Conservation (phyloP, 2,888 invertebrate species). For the Aleiodes testaceus region DNA sequence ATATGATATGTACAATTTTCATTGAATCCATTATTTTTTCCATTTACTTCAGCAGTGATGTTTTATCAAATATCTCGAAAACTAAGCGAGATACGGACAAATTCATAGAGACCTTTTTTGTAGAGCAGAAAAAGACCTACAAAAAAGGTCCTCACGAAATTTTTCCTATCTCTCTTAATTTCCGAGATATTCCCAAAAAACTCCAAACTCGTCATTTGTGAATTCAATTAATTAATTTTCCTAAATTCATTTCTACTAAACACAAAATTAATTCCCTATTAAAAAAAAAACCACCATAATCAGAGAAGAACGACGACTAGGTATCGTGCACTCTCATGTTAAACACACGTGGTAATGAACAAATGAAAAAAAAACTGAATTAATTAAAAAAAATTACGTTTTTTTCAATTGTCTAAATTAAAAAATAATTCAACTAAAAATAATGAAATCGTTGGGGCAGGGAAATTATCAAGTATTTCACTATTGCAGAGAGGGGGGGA, state of each 20-base stretch:
- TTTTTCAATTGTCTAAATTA: constrained; percentile 41
- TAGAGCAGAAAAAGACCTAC: too few relatives aligned
- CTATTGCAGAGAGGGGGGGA: constrained; percentile 33
- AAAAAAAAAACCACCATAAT: constrained; percentile 21
- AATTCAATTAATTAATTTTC: constrained; percentile 8
- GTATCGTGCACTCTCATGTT: constrained; percentile 67
- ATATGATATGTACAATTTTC: neutral
- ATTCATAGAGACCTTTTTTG: too few relatives aligned
- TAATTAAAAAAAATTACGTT: constrained; percentile 62
- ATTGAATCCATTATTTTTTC: too few relatives aligned
- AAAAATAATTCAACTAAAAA: constrained; percentile 33
- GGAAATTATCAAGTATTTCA: constrained; percentile 19
- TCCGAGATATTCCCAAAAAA: neutral
- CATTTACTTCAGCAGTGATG: too few relatives aligned
- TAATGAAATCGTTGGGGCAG: constrained; percentile 39
- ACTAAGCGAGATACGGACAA: too few relatives aligned
- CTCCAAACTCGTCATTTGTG: too few relatives aligned
- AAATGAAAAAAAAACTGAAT: constrained; percentile 52
- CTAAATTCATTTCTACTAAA: constrained; percentile 12
- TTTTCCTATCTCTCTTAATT: neutral
- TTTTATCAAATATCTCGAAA: too few relatives aligned
- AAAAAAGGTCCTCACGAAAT: too few relatives aligned
- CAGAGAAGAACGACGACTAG: constrained; percentile 44
- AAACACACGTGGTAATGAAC: constrained; percentile 57
- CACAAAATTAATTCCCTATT: constrained; percentile 12